Evolutionary conservation across 23 tunicate genomes (phyloP).

Genomic region (Trididemnum nubilum): DNA sequence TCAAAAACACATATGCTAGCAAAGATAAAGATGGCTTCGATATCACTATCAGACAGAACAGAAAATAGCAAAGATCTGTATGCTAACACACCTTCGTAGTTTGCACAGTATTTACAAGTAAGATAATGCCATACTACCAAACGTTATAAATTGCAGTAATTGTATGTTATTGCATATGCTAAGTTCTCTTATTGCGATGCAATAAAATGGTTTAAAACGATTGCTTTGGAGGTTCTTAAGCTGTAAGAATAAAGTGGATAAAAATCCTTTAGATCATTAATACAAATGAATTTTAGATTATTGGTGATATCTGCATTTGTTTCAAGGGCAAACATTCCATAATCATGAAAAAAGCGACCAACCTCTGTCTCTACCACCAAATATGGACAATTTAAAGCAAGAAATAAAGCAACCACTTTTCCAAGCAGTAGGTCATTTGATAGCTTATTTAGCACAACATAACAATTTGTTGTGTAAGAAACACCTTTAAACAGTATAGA

Average conservation of each 20-base stretch:
- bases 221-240: not conserved
- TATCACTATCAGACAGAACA: too few relatives aligned
- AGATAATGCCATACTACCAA: too few relatives aligned
- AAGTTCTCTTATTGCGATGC: not conserved
- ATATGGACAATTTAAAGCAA: not conserved
- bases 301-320: not conserved
- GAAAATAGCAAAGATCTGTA: too few relatives aligned
- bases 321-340: conserved; percentile 1
- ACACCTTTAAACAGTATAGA: not conserved
- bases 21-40: too few relatives aligned
- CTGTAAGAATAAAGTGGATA: not conserved
- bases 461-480: not conserved
- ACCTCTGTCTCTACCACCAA: not conserved
- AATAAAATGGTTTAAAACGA: not conserved
- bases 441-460: not conserved
- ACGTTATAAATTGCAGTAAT: not conserved
- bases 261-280: not conserved
- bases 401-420: not conserved
- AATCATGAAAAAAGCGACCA: not conserved
- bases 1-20: too few relatives aligned
- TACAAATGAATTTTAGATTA: not conserved
- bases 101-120: too few relatives aligned
- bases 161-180: not conserved
- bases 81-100: too few relatives aligned
- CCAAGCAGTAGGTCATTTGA: not conserved